Conservation (phyloP, 2,797 vertebrate species). For the Hypotaenidia okinawae region DNA sequence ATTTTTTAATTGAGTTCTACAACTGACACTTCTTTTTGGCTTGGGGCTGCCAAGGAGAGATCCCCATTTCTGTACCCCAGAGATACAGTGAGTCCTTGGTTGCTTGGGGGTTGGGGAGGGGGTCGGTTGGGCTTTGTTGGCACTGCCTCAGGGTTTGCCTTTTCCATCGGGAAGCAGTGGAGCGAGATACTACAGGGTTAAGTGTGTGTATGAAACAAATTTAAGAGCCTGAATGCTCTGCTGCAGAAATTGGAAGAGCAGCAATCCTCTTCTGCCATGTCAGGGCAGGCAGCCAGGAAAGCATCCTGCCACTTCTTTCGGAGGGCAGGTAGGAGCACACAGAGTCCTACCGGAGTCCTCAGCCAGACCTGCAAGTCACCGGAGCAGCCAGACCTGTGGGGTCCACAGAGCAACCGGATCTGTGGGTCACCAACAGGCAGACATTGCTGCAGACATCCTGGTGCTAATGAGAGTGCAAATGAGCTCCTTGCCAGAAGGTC, state of each 20-base stretch:
- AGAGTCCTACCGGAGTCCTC: no score
- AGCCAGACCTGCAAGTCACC: no score
- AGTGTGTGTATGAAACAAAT: not conserved
- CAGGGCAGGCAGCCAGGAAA: no score
- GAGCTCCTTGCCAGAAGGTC: rapidly evolving
- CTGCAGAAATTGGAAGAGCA: not conserved
- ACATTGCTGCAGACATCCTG: no score
- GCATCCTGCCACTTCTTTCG: no score
- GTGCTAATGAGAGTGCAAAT: not conserved
- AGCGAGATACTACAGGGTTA: not conserved
- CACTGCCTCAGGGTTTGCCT: not conserved
- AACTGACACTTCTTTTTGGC: not conserved
- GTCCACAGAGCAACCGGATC: no score
- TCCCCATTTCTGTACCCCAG: not conserved
- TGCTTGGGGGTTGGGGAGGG: no score
- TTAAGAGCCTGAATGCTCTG: not conserved
- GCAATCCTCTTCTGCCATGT: no score
- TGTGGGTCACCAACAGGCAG: no score
- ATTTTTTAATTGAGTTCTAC: slow-evolving; percentile 8
- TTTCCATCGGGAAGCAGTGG: not conserved
- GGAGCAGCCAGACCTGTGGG: no score
- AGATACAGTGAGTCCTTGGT: not conserved
- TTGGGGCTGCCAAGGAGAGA: not conserved
- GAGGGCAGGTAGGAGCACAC: no score
- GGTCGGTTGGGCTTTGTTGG: not conserved